These are phyloP conservation scores for Actinia equina DNA, from an alignment of 64 coral and sea anemone species.

Conservation along the genomic window DNA sequence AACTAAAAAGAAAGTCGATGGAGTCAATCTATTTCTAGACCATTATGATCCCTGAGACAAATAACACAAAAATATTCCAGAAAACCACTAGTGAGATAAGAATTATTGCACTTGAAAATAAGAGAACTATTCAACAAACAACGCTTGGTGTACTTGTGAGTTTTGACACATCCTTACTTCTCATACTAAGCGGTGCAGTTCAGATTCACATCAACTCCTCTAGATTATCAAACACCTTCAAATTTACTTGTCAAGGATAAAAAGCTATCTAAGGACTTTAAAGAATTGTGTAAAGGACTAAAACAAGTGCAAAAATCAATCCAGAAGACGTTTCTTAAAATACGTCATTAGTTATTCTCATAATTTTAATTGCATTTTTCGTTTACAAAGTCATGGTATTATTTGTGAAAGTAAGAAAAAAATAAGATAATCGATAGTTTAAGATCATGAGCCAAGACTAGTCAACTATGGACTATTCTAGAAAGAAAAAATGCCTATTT, in stretches of 20 bases:
- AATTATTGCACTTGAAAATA: not conserved
- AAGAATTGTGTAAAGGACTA: not conserved
- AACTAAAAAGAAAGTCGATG: too few species aligned
- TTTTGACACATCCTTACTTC: not conserved
- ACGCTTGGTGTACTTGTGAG: not conserved
- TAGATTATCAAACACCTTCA: not conserved
- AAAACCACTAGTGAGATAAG: not conserved
- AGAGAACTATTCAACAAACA: not conserved
- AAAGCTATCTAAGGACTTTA: not conserved
- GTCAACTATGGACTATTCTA: too few species aligned
- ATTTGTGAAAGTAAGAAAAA: too few species aligned
- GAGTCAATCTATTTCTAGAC: too few species aligned
- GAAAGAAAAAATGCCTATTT: not conserved
- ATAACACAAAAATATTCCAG: not conserved
- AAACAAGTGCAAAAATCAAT: not conserved
- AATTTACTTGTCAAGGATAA: not conserved
- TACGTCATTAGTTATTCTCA: not conserved
- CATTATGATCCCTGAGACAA: too few species aligned
- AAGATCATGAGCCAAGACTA: too few species aligned
- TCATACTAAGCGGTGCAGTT: not conserved
- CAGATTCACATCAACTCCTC: not conserved
- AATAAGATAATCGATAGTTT: too few species aligned
- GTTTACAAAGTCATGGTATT: too few species aligned
- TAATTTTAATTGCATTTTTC: not conserved
- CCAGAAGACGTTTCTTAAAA: not conserved